Base-by-base conservation (phyloP, 2,113 vertebrate genomes). In the Brachyhypopomus gauderio region DNA sequence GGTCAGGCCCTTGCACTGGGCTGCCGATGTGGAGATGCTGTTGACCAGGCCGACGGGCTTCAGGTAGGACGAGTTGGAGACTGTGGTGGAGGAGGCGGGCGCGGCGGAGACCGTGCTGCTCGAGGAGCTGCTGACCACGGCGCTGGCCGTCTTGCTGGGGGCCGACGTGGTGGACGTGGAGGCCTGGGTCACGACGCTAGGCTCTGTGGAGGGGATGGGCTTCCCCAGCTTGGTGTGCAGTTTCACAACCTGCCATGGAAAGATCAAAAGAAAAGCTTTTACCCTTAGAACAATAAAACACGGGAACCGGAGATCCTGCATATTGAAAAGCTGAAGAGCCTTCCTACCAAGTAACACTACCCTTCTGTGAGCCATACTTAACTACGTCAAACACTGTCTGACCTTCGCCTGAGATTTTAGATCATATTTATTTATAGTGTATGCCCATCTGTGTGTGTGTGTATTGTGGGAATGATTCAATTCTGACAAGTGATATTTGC, bases 151-250 rank as follows among this genome's bases (percentile, higher is more conserved):
- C 84, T 98, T 98, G 81, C 92, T 95, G 88, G 94, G 85, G 80
- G 95, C 94, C 36, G 95, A 88, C 22, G 95, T 94, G 86, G 94
- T 95, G 81, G 96, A 94, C 17, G 96, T 91, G 8, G 92, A 88
- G 9, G 94, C 92, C 86, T 98, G 97, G 63, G 94, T 94, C 82
- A 96, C 94, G 87, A 99, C 95, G 0, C 97, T 99, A 87, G 98
- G 97, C 93, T 99, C 97, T 19, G 96, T 98, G 3, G 98, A 98
- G 75, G 97, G 97, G 93, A 99, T 99, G 64, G 97, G 97, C 88
- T 99, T 99, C 80, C 98, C 98, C 63, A 99, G 96, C 90, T 99
- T 99, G 85, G 97, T 98, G 84, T 99, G 98, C 85, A 99, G 93
- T 89, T 99, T 99, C 77, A 99, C 97, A 80, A 99, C 98, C 98